Conservation (phyloP, 2,888 invertebrate genomes). For the Leptura quadrifasciata region DNA sequence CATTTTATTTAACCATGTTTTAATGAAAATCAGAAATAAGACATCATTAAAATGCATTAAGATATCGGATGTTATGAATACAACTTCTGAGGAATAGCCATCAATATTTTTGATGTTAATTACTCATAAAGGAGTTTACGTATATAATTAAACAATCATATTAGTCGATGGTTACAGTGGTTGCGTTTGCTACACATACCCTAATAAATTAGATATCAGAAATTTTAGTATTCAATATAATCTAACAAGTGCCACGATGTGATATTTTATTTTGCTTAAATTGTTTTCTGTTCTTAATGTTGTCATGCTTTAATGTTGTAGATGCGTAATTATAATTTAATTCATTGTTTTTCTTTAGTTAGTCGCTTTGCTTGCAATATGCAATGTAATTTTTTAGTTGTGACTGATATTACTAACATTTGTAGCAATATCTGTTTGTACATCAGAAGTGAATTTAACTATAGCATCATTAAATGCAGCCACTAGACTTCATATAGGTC, state of each 20-base stretch:
- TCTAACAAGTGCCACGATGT: not conserved
- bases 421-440: slow-evolving; percentile 74
- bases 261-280: slow-evolving; percentile 5
- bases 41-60: no score
- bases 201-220: not conserved
- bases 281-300: slow-evolving; percentile 23
- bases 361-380: slow-evolving; percentile 41
- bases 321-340: slow-evolving; percentile 30
- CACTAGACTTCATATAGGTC: slow-evolving; percentile 76
- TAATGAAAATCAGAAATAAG: no score
- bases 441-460: slow-evolving; percentile 77
- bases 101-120: no score
- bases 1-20: no score
- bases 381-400: slow-evolving; percentile 28
- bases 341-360: slow-evolving; percentile 42
- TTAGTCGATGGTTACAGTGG: not conserved
- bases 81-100: no score
- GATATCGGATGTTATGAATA: no score
- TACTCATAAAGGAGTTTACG: no score
- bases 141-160: no score
- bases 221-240: not conserved
- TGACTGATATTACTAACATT: slow-evolving; percentile 55
- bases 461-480: slow-evolving; percentile 79
- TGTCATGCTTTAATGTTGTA: slow-evolving; percentile 31
- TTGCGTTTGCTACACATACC: not conserved